These are phyloP conservation scores for Phyllopteryx taeniolatus DNA, from an alignment of 2,113 vertebrate genomes.

Conservation along the genomic window DNA sequence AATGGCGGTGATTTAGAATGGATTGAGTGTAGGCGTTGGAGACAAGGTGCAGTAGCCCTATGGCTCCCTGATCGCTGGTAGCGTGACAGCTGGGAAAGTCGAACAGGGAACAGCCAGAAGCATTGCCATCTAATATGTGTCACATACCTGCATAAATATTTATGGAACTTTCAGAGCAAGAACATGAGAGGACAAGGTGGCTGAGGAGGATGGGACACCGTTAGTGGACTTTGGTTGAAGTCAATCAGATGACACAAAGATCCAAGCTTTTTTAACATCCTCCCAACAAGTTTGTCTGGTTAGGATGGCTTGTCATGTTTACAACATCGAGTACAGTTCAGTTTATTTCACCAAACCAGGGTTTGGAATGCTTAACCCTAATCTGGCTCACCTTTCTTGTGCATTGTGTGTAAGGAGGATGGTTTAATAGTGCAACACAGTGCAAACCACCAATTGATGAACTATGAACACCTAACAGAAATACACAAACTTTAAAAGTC, in stretches of 20 bases:
- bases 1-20: conserved; percentile 76
- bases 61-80: conserved; percentile 73
- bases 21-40: conserved; percentile 70
- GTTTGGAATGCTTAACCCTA: background rate
- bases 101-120: conserved; percentile 73
- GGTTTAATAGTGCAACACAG: background rate
- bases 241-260: conserved; percentile 61
- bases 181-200: conserved; percentile 30
- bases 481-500: no score
- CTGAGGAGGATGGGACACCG: conserved; percentile 33
- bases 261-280: conserved; percentile 18
- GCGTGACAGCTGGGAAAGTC: conserved; percentile 76
- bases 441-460: no score
- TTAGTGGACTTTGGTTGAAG: conserved; percentile 48
- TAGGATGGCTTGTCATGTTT: background rate
- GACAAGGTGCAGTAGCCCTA: conserved; percentile 75
- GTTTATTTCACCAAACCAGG: background rate
- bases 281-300: conserved; percentile 4
- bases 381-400: background rate
- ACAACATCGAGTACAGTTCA: background rate
- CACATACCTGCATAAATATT: conserved; percentile 78
- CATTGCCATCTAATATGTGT: conserved; percentile 76
- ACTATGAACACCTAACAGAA: no score
- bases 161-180: conserved; percentile 64
- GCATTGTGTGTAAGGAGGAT: background rate